Evolutionary conservation across 2,888 invertebrate genomes (phyloP), one percentile per base, ranked within the genome.

Genomic region (Schizotus pectinicornis): DNA sequence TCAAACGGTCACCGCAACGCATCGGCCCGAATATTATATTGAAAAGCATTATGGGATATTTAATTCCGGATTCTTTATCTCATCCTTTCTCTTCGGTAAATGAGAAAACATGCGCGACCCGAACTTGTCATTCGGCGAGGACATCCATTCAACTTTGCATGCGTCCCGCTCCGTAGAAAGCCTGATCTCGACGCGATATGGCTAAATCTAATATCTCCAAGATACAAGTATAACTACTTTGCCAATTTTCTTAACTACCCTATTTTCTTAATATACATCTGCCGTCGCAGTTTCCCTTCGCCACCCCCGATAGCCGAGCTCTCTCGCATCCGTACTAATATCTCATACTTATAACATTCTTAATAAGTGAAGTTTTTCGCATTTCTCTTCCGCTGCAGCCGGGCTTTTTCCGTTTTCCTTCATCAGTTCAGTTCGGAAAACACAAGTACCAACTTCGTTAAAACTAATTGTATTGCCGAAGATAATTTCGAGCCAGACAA

Each of bases 291-390:
- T 70, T 63, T 49, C 42, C 33, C 56, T 30, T 59, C 49, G 32
- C 35, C 38, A 11, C 7, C 36, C 33, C 42, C 39, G 13, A 66
- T 67, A 50, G 61, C 51, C 59, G 55, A 46, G 67, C 71, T 63
- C 62, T 60, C 33, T 67, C 65, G 55, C 62, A 60, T 62, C 68
- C 63, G 66, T 64, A 67, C 72, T 75, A 75, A 75, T 76, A 74
- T 72, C 73, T 70, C 65, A 63, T 71, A 72, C 71, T 73, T 72
- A 71, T 73, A 75, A 72, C 73, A 70, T 75, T 72, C 76, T 73
- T 77, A 77, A 77, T 77, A 77, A 76, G 74, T 74, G 73, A 77
- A 77, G 69, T 77, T 77, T 77, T 74, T 71, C 75, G 68, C 74
- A 75, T 75, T 74, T 76, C 73, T 75, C 73, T 70, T 69, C 64